Evolutionary conservation across 2,797 vertebrate genomes (phyloP).

Genomic region (Parambassis ranga): DNA sequence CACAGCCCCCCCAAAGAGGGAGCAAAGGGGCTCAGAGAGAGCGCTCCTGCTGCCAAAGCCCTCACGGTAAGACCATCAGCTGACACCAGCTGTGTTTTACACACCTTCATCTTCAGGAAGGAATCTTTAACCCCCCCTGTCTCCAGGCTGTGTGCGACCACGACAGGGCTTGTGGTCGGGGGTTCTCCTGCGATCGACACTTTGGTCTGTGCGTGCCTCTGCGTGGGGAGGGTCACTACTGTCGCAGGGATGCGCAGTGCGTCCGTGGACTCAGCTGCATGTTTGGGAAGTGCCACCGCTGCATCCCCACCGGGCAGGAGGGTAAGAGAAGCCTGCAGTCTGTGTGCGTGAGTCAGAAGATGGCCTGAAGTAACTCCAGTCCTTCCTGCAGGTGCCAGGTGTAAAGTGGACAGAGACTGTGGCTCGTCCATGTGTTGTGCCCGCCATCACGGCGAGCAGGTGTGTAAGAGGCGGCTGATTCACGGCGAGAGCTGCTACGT

Average conservation of each 20-base stretch:
- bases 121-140: not conserved
- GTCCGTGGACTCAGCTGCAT: constrained; percentile 85
- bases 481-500: constrained; percentile 81
- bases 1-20: constrained; percentile 77
- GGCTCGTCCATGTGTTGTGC: constrained; percentile 83
- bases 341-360: not conserved
- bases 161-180: constrained; percentile 75
- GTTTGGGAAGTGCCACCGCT: constrained; percentile 87
- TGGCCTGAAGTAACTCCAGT: not conserved
- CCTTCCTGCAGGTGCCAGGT: constrained; percentile 79
- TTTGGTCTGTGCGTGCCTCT: constrained; percentile 84
- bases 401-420: constrained; percentile 84
- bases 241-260: constrained; percentile 84
- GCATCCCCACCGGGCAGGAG: constrained; percentile 80
- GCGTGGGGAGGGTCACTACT: constrained; percentile 81
- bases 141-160: constrained; percentile 74
- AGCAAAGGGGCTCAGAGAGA: constrained; percentile 46
- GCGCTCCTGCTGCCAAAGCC: constrained; percentile 30
- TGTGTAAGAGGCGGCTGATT: constrained; percentile 82
- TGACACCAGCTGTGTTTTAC: no score
- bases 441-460: constrained; percentile 84
- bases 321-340: no score
- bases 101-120: no score
- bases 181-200: constrained; percentile 86
- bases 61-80: constrained; percentile 70